Base-by-base conservation (phyloP, 1,140 invertebrate species). In the Drosophila varians region DNA sequence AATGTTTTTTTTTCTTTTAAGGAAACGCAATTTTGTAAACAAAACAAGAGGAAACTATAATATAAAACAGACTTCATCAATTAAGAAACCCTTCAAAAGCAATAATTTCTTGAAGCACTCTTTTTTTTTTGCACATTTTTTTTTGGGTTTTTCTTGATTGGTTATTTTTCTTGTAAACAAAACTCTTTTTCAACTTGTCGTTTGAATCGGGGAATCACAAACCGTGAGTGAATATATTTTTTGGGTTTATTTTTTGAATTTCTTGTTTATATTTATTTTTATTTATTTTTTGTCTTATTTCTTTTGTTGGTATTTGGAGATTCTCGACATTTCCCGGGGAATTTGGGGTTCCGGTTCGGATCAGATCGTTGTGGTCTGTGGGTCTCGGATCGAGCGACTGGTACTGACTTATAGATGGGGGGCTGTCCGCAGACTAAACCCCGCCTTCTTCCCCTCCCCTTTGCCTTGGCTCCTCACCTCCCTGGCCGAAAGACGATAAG, bases 111-210 rank as follows among this genome's bases (percentile, higher is more conserved):
- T 12, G 6, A 38, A n/a, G n/a, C 34, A 38, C n/a, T 16, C 14
- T 12, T 38, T 38, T 38, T 12, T 38, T 38, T 12, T 38, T 6
- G 9, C 14, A 38, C 34, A 38, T 38, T 14, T 38, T 38, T 38
- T 38, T 8, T 3, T 38, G 7, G 31, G 14, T 38, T 38, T 38
- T 12, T 16, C 14, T 51, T 62, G 28, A 8, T 26, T 26, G 25
- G 25, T 28, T 23, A 62, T 62, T 49, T 23, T 65, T 62, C 31
- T 62, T 65, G 64, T 62, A 62, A 65, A 51, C 45, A 62, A 31
- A 42, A 18, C 26, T 47, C 40, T 31, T 56, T 16, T 38, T 14
- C 60, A 43, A n/a, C n/a, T n/a, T 7, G 21, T 31, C 12, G 38
- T 25, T 12, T 23, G 26, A 21, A 49, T 25, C 5, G 14, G 38